A percentile compares a stretch with the other conserved stretches of the same genome.
Evolutionary conservation across 1,140 invertebrate species (phyloP).

Genomic region (Bathynomus jamesi): DNA sequence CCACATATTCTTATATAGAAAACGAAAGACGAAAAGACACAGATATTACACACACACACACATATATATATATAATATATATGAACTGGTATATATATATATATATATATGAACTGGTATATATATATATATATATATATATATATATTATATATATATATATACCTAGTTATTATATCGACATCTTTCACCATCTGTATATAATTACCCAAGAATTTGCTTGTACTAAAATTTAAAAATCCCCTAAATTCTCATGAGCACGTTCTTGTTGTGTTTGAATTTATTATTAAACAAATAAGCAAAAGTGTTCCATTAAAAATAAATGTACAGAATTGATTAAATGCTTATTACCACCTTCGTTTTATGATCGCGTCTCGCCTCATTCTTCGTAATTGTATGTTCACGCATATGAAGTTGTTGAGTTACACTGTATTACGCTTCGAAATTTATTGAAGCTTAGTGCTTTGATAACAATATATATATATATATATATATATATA

Average conservation of each 20-base stretch:
- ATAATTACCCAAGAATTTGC: too few species aligned
- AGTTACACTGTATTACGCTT: too few species aligned
- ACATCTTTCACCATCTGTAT: not conserved
- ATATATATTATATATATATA: not conserved
- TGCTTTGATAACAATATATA: constrained; percentile 4
- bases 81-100: not conserved
- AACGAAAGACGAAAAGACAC: too few species aligned
- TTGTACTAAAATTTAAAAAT: not conserved
- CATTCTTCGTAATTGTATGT: not conserved
- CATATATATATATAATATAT: not conserved
- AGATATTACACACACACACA: too few species aligned
- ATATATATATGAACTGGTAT: not conserved
- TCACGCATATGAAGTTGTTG: not conserved
- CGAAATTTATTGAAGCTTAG: too few species aligned
- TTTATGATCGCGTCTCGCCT: too few species aligned
- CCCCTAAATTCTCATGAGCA: not conserved
- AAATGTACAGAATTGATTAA: not conserved
- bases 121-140: not conserved
- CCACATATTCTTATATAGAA: too few species aligned
- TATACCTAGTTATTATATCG: not conserved
- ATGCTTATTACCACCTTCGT: too few species aligned
- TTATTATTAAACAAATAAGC: not conserved
- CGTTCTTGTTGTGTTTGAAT: not conserved
- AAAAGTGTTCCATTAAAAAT: not conserved
- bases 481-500: constrained; percentile 8